Evolutionary conservation across 2,113 vertebrate genomes (phyloP).

Genomic region (Chamaea fasciata): DNA sequence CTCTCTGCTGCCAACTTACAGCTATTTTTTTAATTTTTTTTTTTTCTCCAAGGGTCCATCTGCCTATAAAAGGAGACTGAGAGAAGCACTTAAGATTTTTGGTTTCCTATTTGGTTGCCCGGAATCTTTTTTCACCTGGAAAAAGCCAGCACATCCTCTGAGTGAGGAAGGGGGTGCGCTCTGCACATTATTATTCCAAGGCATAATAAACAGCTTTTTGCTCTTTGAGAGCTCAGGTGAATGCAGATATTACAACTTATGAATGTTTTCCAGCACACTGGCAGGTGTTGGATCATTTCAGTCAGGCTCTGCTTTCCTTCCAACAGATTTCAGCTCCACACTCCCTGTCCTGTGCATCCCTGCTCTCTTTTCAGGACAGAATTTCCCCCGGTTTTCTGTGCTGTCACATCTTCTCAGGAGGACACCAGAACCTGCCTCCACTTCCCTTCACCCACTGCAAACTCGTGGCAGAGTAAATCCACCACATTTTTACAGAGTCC

Average conservation of each 20-base stretch:
- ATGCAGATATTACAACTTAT: not conserved
- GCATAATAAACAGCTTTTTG: not conserved
- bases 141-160: not conserved
- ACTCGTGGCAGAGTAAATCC: not conserved
- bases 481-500: not conserved
- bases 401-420: not conserved
- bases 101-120: not conserved
- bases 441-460: not conserved
- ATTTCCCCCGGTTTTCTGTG: not conserved
- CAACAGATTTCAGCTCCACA: not conserved
- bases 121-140: not conserved
- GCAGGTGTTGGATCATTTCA: not conserved
- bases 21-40: not conserved
- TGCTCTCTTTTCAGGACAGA: not conserved
- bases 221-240: not conserved
- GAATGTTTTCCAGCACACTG: not conserved
- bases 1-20: constrained; percentile 42
- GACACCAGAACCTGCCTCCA: rapidly evolving
- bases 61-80: constrained; percentile 48
- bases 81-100: not conserved
- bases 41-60: not conserved
- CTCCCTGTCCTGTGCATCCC: not conserved
- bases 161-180: not conserved
- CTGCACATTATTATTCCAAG: not conserved
- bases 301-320: not conserved